These are phyloP conservation scores for Apotomis betuletana DNA, from an alignment of 2,888 invertebrate genomes.

Conservation along the genomic window DNA sequence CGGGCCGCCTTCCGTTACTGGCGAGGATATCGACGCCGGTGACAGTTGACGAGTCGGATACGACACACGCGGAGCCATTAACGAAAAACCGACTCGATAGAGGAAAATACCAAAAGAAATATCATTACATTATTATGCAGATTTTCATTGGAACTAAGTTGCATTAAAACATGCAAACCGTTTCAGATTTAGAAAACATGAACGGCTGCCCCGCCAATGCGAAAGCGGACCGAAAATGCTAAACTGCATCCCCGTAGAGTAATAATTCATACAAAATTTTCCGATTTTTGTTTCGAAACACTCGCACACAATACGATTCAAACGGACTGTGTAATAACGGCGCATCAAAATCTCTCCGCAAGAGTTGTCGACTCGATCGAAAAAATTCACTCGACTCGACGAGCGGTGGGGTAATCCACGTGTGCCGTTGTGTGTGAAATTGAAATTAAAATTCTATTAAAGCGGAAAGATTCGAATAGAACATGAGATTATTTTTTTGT, in stretches of 20 bases:
- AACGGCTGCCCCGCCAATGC: slow-evolving; percentile 6
- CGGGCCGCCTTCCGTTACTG: slow-evolving; percentile 50
- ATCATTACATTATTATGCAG: slow-evolving; percentile 20
- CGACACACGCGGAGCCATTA: slow-evolving; percentile 42
- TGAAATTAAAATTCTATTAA: slow-evolving; percentile 81
- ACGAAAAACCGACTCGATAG: slow-evolving; percentile 35
- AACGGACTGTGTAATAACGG: slow-evolving; percentile 78
- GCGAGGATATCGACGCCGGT: slow-evolving; percentile 56
- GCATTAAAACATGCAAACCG: slow-evolving; percentile 31
- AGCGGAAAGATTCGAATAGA: slow-evolving; percentile 67
- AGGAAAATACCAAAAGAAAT: slow-evolving; percentile 15
- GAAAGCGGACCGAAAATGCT: slow-evolving; percentile 29
- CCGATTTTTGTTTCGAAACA: slow-evolving; percentile 46
- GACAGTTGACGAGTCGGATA: slow-evolving; percentile 58
- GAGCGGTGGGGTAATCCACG: slow-evolving; percentile 68
- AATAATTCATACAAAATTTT: slow-evolving; percentile 37
- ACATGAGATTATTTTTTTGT: slow-evolving; percentile 39
- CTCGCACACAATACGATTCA: slow-evolving; percentile 74
- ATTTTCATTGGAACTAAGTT: slow-evolving; percentile 18
- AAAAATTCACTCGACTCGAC: slow-evolving; percentile 42
- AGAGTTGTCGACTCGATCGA: slow-evolving; percentile 64
- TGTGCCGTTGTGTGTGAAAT: slow-evolving; percentile 74
- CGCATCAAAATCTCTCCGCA: slow-evolving; percentile 77
- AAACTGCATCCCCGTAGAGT: slow-evolving; percentile 32
- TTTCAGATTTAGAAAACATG: slow-evolving; percentile 17